Conservation (phyloP, 2,797 vertebrate species). For the Takifugu ocellatus region DNA sequence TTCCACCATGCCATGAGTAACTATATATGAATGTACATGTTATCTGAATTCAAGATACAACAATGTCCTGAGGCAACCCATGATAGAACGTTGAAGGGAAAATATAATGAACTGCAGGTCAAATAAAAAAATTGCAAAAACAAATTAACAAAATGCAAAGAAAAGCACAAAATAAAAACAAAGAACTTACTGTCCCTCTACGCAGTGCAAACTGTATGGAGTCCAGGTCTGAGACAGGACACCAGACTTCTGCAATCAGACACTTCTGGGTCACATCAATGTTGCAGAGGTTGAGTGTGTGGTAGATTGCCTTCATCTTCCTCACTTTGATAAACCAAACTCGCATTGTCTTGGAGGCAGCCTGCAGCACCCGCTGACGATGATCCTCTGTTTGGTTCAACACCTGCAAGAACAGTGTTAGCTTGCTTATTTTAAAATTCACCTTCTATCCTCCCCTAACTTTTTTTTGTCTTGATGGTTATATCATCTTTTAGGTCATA, state of each 20-base stretch:
- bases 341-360: conserved; percentile 92
- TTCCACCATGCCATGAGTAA: too few species aligned
- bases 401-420: conserved; percentile 72
- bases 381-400: conserved; percentile 98
- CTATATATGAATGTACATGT: too few species aligned
- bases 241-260: conserved; percentile 97
- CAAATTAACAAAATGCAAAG: conserved; percentile 31
- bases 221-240: conserved; percentile 92
- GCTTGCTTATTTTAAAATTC: not conserved
- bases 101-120: too few species aligned
- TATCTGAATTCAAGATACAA: too few species aligned
- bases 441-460: too few species aligned
- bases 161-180: conserved; percentile 60
- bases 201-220: conserved; percentile 97
- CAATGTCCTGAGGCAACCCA: too few species aligned
- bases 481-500: too few species aligned
- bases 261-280: conserved; percentile 98
- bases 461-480: too few species aligned
- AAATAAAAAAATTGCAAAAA: not conserved
- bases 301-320: conserved; percentile 99
- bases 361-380: conserved; percentile 94
- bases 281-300: conserved; percentile 96
- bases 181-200: conserved; percentile 89
- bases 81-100: too few species aligned
- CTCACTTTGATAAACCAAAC: conserved; percentile 99